Evolutionary conservation across 1,140 invertebrate species (phyloP), one percentile per base, ranked within the genome.

Genomic region (Druon quercuslanigerum): DNA sequence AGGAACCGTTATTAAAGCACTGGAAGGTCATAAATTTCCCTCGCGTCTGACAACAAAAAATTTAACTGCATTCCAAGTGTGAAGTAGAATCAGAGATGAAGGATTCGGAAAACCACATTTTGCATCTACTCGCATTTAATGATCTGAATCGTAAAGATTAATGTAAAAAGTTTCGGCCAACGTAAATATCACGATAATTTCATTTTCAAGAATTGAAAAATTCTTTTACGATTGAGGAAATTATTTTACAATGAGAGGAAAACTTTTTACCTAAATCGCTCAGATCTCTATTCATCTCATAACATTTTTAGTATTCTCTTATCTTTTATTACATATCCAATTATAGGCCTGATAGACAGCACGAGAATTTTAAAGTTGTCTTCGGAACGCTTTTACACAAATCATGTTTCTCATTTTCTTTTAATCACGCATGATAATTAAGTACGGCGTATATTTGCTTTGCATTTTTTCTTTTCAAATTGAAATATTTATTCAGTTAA

Each of bases 81-180:
- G 19, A 60, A 20, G 56, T 20, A 60, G 16, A 66, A 66, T 20
- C 6, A 33, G 57, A 40, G 60, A 66, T 66, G 60, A 66, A 66
- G 60, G 16, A 66, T 40, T 66, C 25, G 25, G 60, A 66, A 66
- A 66, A 40, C 14, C 25, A 40, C 25, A 66, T 40, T 66, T 66
- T 66, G 60, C 60, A 66, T 66, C 60, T 66, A 66, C 60, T 40
- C 25, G 33, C 60, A 66, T 66, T 60, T 66, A 66, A 66, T 13
- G 33, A 66, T 66, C 25, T 66, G 60, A 66, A 66, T 66, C 16
- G 40, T 46, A 40, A 66, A n/a, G 60, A n/a, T 66, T 66, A 14
- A 14, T 46, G 60, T 66, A n/a, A 66, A 66, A 66, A 66, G 60
- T 66, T 66, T 66, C 60, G 33, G 19, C 6, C 19, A 33, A 11